Conservation (phyloP, 2,113 vertebrate genomes). For the Rattus norvegicus region GRCr8 NC_086026.1:115067001-115067500, state of each 20-base stretch:
- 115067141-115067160: neutral
- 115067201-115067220: neutral
- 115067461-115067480: neutral
- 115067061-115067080: neutral
- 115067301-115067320: neutral
- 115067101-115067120: neutral
- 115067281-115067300: neutral
- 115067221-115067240: neutral
- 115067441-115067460: neutral
- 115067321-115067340: neutral
- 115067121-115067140: neutral
- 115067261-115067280: neutral
- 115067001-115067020: neutral
- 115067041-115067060: neutral
- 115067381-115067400: neutral
- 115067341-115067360: slow-evolving; percentile 3
- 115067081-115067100: neutral
- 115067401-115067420: neutral
- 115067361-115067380: neutral
- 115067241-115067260: neutral
- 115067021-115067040: neutral
- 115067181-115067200: neutral
- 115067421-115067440: neutral
- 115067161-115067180: neutral
- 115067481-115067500: neutral